Evolutionary conservation across 2,888 invertebrate genomes (phyloP), one percentile per base, ranked within the genome.

Genomic region (Anthoptus insignis): DNA sequence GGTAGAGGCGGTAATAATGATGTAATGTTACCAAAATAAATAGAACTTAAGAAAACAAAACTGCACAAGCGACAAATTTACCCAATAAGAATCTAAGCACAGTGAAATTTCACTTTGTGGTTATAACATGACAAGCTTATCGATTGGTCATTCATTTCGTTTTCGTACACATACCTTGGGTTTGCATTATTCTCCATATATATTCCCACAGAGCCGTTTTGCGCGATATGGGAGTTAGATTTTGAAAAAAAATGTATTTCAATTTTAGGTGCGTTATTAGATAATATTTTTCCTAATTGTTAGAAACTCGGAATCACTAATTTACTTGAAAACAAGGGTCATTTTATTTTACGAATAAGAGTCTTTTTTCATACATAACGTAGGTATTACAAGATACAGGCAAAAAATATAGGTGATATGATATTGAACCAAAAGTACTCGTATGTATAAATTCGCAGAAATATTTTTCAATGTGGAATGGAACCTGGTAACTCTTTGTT

Each of bases 121-220:
- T 86, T 86, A 86, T 74, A 81, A 76, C 70, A 81, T 88, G 86
- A 87, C 82, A 87, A 87, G 87, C 87, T 82, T 90, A 92, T 93
- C 79, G 92, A 93, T 91, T 86, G 87, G 73, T 59, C 64, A 70
- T 69, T 67, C n/a, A n/a, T n/a, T n/a, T n/a, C n/a, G n/a, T n/a
- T n/a, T 68, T 64, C 50, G 64, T 68, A 79, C 73, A 91, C 92
- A 84, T 91, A 91, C 92, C 91, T 92, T 86, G 85, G 78, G 74
- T 76, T 77, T 76, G 78, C 84, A 87, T 88, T 85, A 80, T 85
- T 83, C 83, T 82, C 87, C 90, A 90, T 89, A 73, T 89, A 73
- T 67, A 75, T 59, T 70, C 67, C 64, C 70, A 69, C 73, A 75
- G 77, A 72, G 72, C 75, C 71, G 71, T 70, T 75, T 73, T 71